Evolutionary conservation across 2,113 vertebrate genomes (phyloP).

Genomic region (Crypturellus undulatus): DNA sequence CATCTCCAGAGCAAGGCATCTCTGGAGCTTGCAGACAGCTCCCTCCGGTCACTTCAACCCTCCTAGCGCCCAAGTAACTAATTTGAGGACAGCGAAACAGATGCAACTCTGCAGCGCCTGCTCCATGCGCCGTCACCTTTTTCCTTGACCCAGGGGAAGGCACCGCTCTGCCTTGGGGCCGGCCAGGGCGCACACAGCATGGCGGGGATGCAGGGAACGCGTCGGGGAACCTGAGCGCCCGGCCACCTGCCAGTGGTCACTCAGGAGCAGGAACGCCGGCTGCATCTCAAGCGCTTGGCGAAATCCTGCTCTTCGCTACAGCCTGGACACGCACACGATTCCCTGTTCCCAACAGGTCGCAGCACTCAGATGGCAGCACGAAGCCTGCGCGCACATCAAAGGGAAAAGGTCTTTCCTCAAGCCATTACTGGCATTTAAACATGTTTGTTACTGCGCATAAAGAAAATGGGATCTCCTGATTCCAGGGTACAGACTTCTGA

Average conservation of each 20-base stretch:
- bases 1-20: not conserved
- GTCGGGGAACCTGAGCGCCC: slow-evolving; percentile 26
- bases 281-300: not conserved
- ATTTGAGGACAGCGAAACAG: not conserved
- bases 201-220: not conserved
- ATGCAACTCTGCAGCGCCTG: not conserved
- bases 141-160: not conserved
- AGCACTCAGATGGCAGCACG: accelerated
- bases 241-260: slow-evolving; percentile 43
- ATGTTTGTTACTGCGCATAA: not conserved
- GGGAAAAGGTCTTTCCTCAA: not conserved
- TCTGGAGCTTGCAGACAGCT: not conserved
- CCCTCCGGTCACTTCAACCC: not conserved
- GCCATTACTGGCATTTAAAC: not conserved
- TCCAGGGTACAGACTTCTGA: not conserved
- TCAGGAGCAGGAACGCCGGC: not conserved
- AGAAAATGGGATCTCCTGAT: not conserved
- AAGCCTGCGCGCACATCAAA: not conserved
- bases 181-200: too few species aligned
- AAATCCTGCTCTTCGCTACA: not conserved
- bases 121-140: not conserved
- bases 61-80: not conserved
- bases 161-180: not conserved
- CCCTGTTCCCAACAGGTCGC: not conserved
- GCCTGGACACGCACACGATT: not conserved